Conservation (phyloP, 2,113 vertebrate species). For the Beaufortia kweichowensis region DNA sequence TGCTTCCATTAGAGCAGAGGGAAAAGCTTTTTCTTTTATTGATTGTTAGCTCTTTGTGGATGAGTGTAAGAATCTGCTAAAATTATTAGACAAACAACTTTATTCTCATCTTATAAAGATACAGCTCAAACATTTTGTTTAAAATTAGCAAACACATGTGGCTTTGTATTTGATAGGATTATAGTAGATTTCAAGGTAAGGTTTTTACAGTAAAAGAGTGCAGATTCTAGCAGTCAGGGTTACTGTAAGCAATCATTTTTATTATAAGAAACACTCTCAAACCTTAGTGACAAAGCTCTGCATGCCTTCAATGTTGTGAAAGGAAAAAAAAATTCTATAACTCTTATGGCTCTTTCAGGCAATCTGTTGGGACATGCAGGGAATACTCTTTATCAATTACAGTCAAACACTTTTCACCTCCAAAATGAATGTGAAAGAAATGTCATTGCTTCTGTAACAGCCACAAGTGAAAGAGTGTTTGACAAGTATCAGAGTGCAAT, state of each 20-base stretch:
- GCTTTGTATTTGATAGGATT: too few species aligned
- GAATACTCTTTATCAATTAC: background rate
- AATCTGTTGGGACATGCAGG: background rate
- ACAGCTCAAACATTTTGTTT: too few species aligned
- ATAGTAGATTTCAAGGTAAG: too few species aligned
- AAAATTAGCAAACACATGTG: too few species aligned
- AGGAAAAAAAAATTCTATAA: background rate
- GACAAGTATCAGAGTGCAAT: background rate
- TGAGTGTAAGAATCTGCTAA: background rate
- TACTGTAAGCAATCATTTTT: too few species aligned
- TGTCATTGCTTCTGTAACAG: background rate
- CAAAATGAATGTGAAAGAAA: background rate
- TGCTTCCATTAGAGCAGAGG: background rate
- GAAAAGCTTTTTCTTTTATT: background rate
- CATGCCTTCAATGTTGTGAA: background rate
- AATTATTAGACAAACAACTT: background rate
- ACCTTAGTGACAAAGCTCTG: too few species aligned
- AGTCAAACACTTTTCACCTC: background rate
- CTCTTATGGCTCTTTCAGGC: background rate
- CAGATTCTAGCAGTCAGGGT: too few species aligned
- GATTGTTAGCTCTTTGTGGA: slow-evolving; percentile 1
- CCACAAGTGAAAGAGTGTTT: background rate
- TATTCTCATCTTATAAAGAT: background rate
- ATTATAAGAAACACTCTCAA: too few species aligned
- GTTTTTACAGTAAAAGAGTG: too few species aligned